These are phyloP conservation scores for Falco cherrug DNA, from an alignment of 2,797 vertebrate genomes.

Conservation along the genomic window DNA sequence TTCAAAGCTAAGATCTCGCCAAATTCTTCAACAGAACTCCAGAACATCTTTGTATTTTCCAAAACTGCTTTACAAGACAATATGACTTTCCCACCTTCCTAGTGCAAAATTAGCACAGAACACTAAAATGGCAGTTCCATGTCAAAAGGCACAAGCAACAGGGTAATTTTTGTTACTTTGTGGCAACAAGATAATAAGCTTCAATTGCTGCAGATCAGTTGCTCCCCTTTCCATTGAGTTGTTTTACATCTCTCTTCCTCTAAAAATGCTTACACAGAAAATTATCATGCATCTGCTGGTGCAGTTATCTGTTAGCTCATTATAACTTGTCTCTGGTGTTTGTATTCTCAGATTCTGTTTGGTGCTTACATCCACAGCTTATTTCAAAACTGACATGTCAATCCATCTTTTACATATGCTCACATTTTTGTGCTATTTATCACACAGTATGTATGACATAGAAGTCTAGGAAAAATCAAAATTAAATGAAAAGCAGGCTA, in stretches of 20 bases:
- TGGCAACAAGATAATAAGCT: background rate
- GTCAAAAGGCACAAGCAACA: background rate
- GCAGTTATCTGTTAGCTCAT: background rate
- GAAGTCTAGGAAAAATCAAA: background rate
- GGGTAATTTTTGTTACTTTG: background rate
- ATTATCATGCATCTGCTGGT: background rate
- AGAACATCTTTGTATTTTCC: background rate
- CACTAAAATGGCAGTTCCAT: background rate
- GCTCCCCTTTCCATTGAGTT: background rate
- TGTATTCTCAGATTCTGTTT: background rate
- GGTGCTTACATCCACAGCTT: background rate
- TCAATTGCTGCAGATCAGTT: background rate
- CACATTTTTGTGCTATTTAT: background rate
- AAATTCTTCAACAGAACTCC: background rate
- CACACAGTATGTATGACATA: background rate
- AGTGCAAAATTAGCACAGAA: background rate
- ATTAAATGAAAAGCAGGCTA: background rate
- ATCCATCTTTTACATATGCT: background rate
- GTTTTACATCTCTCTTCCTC: background rate
- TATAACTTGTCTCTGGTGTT: background rate
- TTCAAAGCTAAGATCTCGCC: background rate
- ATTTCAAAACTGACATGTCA: background rate
- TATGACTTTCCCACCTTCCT: background rate
- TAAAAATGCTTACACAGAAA: background rate
- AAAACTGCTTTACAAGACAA: background rate